Percentiles rank a stretch among this genome's conserved stretches.
These are phyloP conservation scores for Melipona bicolor DNA, from an alignment of 2,888 invertebrate species.

Conservation along the genomic window DNA sequence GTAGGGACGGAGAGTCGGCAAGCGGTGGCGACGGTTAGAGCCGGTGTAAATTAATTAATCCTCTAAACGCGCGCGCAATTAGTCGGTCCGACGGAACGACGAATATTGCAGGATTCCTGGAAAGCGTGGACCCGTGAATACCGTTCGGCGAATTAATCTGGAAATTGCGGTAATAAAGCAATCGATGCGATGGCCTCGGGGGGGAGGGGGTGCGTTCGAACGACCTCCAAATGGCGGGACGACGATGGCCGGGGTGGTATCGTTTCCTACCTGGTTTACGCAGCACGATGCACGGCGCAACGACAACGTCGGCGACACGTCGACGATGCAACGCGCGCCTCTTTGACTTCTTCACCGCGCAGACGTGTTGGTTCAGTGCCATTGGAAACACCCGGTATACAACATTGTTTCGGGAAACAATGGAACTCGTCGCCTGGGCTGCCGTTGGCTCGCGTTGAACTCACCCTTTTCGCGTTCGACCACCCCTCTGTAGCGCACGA, in stretches of 20 bases:
- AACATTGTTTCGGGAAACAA: constrained; percentile 76
- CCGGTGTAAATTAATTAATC: constrained; percentile 64
- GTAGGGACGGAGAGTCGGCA: constrained; percentile 20
- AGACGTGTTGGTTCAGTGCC: constrained; percentile 40
- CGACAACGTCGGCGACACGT: constrained; percentile 27
- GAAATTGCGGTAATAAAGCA: constrained; percentile 74
- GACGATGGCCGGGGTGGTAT: constrained; percentile 32
- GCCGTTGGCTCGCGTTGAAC: constrained; percentile 21
- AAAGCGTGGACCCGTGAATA: constrained; percentile 53
- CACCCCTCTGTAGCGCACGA: constrained; percentile 39
- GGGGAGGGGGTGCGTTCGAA: constrained; percentile 8
- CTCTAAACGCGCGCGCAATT: constrained; percentile 49
- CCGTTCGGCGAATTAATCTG: constrained; percentile 69
- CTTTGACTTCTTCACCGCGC: constrained; percentile 44
- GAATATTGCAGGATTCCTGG: constrained; percentile 60
- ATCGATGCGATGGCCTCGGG: constrained; percentile 56
- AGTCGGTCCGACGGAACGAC: constrained; percentile 37
- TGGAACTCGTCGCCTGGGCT: constrained; percentile 52
- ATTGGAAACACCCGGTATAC: constrained; percentile 69
- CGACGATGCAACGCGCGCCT: constrained; percentile 29
- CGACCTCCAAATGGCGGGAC: constrained; percentile 45
- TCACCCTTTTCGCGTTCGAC: constrained; percentile 38
- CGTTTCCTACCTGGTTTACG: constrained; percentile 59
- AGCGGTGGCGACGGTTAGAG: constrained; percentile 17
- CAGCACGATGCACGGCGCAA: constrained; percentile 54